Base-by-base conservation (phyloP, 1,140 invertebrate species). In the Dinothrombium tinctorium region DNA sequence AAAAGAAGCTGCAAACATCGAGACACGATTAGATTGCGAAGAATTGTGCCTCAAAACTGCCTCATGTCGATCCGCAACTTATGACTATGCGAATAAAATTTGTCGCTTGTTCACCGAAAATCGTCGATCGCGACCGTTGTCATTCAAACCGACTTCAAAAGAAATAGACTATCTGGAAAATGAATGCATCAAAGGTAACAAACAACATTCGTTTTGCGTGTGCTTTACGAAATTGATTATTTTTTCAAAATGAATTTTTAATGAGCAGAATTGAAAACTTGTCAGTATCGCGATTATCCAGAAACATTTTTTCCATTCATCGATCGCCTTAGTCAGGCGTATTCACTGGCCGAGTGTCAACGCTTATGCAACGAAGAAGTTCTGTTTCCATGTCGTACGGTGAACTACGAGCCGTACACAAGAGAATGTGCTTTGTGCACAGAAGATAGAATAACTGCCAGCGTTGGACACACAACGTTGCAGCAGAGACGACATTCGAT, bases 161-260 rank as follows among this genome's bases (percentile, higher is more conserved):
- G 57, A 63, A 37, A 52, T 62, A 5, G 62, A 66, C 48, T 66
- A 66, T 47, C 52, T 66, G 48, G 64, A 66, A 50, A 66, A 66
- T 50, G 58, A 63, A 49, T 66, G 64, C 45, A 58, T 61, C 33
- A 52, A 54, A 48, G 56, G 62, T 62, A 51, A 49, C 6, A 14
- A 17, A 26, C 7, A 2, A n/a, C n/a, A n/a, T n/a, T n/a, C n/a
- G n/a, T n/a, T n/a, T n/a, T n/a, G n/a, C n/a, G n/a, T n/a, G n/a
- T n/a, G n/a, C n/a, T n/a, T n/a, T n/a, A n/a, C n/a, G n/a, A n/a
- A n/a, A n/a, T n/a, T n/a, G n/a, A n/a, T n/a, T n/a, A n/a, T n/a
- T n/a, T n/a, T n/a, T n/a, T n/a, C n/a, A n/a, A n/a, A n/a, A n/a
- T n/a, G n/a, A n/a, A n/a, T n/a, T n/a, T 24, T 17, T 25, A 22